A percentile compares a stretch with the other conserved stretches of the same genome.
phyloP scores from a whole-genome alignment of 2,888 invertebrate species.

The Sabatieria punctata region DNA sequence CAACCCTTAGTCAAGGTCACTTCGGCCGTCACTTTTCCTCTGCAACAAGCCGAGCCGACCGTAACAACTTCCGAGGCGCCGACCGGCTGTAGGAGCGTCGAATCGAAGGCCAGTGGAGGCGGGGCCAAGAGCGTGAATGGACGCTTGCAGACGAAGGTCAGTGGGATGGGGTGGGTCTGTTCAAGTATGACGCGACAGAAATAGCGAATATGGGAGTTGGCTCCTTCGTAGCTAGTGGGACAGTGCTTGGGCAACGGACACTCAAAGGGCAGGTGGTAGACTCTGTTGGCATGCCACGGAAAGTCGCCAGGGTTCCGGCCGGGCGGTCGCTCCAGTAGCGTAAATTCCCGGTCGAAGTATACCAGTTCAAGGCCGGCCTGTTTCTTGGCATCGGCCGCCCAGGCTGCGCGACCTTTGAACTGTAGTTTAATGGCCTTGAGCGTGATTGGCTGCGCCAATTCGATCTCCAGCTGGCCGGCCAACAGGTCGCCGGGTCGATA shows the following conservation, averaged over 20 bases:
- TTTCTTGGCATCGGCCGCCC: conserved; percentile 10
- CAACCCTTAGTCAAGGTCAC: too few relatives aligned
- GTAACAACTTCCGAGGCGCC: conserved; percentile 16
- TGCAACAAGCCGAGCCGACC: conserved; percentile 23
- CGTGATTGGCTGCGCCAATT: conserved; percentile 13
- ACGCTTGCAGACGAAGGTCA: too few relatives aligned
- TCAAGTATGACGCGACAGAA: conserved; percentile 23
- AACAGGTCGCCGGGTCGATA: conserved; percentile 17
- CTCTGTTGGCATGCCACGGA: conserved; percentile 23
- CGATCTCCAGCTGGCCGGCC: conserved; percentile 13
- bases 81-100: conserved; percentile 18
- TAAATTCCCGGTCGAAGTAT: conserved; percentile 26
- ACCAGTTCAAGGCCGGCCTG: conserved; percentile 15
- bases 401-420: conserved; percentile 15
- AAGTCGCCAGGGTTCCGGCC: conserved; percentile 26
- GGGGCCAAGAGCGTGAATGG: conserved; percentile 21
- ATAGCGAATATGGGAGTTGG: too few relatives aligned
- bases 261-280: conserved; percentile 26
- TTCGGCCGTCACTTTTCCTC: too few relatives aligned
- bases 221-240: conserved; percentile 23
- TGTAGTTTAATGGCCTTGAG: conserved; percentile 16
- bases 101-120: conserved; percentile 14
- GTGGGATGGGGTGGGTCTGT: conserved; percentile 17
- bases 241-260: conserved; percentile 26
- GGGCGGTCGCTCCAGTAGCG: conserved; percentile 27